Evolutionary conservation across 2,797 vertebrate genomes (phyloP).

Genomic region (Sardinella longiceps): DNA sequence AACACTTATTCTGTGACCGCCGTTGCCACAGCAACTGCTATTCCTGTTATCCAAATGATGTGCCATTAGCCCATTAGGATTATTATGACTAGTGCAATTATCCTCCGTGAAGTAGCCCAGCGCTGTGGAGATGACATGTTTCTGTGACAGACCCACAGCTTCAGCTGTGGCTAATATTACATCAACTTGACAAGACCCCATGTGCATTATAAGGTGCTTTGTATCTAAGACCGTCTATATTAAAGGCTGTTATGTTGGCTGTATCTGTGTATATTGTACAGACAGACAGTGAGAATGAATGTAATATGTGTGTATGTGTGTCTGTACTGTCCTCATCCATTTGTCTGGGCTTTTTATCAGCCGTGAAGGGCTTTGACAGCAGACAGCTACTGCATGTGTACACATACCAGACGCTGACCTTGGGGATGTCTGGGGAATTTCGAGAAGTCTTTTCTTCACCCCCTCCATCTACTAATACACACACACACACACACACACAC

Average conservation of each 20-base stretch:
- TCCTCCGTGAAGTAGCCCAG: not conserved
- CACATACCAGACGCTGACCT: not conserved
- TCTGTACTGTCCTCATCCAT: not conserved
- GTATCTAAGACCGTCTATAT: not conserved
- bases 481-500: not conserved
- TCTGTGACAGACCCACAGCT: not conserved
- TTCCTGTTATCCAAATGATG: not conserved
- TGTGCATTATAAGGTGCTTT: not conserved
- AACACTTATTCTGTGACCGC: not conserved
- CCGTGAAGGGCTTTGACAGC: not conserved
- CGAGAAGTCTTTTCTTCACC: conserved; percentile 2
- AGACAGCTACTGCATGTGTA: not conserved
- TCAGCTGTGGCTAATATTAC: not conserved
- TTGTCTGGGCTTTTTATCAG: not conserved
- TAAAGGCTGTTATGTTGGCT: not conserved
- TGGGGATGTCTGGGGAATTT: conserved; percentile 1
- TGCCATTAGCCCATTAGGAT: conserved; percentile 12
- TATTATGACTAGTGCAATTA: not conserved
- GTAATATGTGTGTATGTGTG: not conserved
- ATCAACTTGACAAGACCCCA: not conserved
- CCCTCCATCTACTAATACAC: not conserved
- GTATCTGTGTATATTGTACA: not conserved
- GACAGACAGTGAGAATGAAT: not conserved
- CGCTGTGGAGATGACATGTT: not conserved
- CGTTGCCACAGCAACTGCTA: conserved; percentile 11